Evolutionary conservation across 2,797 vertebrate genomes (phyloP).

Genomic region (Hapalemur alaotrensis): DNA sequence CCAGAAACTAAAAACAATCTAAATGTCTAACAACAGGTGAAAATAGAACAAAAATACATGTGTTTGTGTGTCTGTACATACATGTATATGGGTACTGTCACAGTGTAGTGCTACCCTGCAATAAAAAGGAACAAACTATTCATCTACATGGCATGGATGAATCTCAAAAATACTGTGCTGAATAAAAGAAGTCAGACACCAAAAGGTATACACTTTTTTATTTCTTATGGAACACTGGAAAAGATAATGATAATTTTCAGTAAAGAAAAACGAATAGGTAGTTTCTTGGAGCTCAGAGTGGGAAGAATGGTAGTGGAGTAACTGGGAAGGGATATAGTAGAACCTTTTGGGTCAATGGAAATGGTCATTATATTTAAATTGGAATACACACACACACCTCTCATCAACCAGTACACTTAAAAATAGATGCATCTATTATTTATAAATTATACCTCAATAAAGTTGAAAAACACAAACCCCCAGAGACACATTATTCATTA

Average conservation of each 20-base stretch:
- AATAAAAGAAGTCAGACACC: neutral
- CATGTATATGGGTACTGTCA: neutral
- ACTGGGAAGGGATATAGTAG: too few relatives aligned
- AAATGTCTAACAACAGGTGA: neutral
- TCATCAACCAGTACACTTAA: neutral
- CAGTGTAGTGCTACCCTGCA: neutral
- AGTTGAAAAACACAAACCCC: neutral
- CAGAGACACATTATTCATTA: neutral
- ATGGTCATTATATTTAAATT: neutral
- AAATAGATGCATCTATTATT: neutral
- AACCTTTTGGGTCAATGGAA: neutral
- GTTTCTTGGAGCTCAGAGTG: neutral
- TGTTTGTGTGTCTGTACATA: neutral
- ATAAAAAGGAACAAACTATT: neutral
- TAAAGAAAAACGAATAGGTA: neutral
- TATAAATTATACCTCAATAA: too few relatives aligned
- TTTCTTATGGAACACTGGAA: neutral
- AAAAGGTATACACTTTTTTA: neutral
- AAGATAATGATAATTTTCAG: neutral
- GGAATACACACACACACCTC: neutral
- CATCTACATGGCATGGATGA: neutral
- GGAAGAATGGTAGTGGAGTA: neutral
- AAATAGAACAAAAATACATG: neutral
- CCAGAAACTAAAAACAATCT: neutral
- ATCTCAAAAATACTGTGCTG: neutral